Evolutionary conservation across 2,888 invertebrate genomes (phyloP), one percentile per base, ranked within the genome.

Genomic region (Agriopis leucophaearia): DNA sequence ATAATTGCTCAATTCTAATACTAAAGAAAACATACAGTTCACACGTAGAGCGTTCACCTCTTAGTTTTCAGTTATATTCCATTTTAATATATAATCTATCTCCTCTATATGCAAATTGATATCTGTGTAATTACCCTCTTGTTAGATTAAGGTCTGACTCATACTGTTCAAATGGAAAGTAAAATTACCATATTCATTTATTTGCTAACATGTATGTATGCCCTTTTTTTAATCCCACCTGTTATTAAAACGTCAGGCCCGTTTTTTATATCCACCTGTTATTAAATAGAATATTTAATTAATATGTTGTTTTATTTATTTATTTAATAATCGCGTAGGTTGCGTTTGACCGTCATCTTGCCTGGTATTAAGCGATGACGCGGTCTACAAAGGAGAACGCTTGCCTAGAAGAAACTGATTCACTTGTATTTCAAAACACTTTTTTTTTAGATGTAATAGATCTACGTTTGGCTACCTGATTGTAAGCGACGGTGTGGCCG

Each of bases 71-170:
- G 82, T 82, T 86, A 83, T 81, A 79, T 82, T 76, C 73, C 74
- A 81, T 84, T 84, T 82, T 80, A 84, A 82, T 77, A 82, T 78
- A 81, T 81, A 84, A 77, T 84, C 78, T 79, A 75, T 80, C 82
- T 82, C 76, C 73, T 85, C 80, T 78, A 74, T 84, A 90, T 89
- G 83, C 84, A 89, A 89, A 92, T 88, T 85, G 83, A 87, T 85
- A 82, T 82, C 72, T 78, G 75, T 84, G 83, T 89, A 87, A 90
- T 90, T 90, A 87, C 83, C 75, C 73, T 73, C 72, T 72, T 73
- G 73, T 71, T 77, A 78, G 80, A 86, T 84, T 84, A 83, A 74
- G 79, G 80, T 83, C 80, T 80, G 77, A 80, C 73, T 79, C 78
- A 80, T 84, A 78, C 80, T 78, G 73, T 73, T 76, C 78, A 79